These are phyloP conservation scores for Papilio protenor DNA, from an alignment of 2,888 invertebrate species.

Conservation along the genomic window DNA sequence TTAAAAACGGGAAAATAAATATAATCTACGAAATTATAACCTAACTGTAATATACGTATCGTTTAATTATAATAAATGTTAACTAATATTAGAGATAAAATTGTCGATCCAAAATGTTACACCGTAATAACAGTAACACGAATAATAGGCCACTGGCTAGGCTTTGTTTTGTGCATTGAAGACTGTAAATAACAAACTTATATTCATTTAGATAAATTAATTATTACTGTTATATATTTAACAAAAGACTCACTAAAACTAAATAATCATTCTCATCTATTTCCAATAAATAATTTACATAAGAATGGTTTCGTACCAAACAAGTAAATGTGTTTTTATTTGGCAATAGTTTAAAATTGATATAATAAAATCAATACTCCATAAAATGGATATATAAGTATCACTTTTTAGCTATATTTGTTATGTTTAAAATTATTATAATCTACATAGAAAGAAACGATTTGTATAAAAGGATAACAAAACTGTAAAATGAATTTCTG, in stretches of 20 bases:
- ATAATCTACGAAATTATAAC: neutral
- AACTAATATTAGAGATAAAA: neutral
- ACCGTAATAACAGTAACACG: neutral
- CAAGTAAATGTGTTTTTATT: slow-evolving; percentile 69
- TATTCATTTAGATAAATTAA: neutral
- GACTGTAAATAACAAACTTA: neutral
- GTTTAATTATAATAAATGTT: neutral
- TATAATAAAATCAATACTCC: slow-evolving; percentile 30
- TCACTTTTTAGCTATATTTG: slow-evolving; percentile 7
- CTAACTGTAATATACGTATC: neutral
- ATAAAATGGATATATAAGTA: slow-evolving; percentile 18
- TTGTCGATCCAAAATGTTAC: slow-evolving; percentile 10
- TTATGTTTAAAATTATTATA: slow-evolving; percentile 11
- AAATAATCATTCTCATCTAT: slow-evolving; percentile 30
- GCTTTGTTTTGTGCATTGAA: neutral
- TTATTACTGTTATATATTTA: slow-evolving; percentile 2
- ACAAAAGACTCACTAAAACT: slow-evolving; percentile 7
- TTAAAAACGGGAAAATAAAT: neutral
- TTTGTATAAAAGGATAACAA: slow-evolving; percentile 29
- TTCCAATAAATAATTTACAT: slow-evolving; percentile 50
- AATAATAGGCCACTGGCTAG: neutral
- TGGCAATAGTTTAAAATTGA: slow-evolving; percentile 58
- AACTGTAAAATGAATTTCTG: slow-evolving; percentile 22
- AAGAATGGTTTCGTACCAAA: slow-evolving; percentile 46
- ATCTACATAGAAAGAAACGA: slow-evolving; percentile 14